A percentile compares a stretch with the other conserved stretches of the same genome.
Evolutionary conservation across 2,113 vertebrate species (phyloP).

Genomic region (Tympanuchus pallidicinctus): DNA sequence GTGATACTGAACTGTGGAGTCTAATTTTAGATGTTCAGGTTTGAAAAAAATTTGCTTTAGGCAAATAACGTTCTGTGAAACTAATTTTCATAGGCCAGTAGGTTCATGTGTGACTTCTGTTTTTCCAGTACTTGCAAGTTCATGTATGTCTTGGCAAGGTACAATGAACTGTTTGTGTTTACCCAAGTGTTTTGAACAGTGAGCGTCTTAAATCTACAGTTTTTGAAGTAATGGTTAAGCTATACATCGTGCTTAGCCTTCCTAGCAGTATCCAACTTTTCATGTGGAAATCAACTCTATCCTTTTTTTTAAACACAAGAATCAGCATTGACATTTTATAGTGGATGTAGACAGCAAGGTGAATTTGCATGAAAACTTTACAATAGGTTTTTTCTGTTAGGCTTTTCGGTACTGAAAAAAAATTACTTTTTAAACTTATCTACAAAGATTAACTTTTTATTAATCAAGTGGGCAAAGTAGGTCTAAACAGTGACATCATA

Average conservation of each 20-base stretch:
- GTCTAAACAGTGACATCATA: neutral
- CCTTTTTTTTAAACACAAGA: neutral
- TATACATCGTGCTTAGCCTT: neutral
- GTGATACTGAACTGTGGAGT: neutral
- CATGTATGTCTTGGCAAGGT: neutral
- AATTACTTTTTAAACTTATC: neutral
- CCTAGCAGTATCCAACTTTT: neutral
- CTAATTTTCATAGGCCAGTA: neutral
- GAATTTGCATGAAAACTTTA: neutral
- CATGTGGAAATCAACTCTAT: neutral
- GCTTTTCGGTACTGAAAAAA: neutral
- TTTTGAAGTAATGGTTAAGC: neutral
- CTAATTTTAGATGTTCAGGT: neutral
- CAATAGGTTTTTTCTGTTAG: neutral
- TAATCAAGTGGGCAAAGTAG: neutral
- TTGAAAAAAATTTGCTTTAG: neutral
- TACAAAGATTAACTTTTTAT: neutral
- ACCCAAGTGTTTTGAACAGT: neutral
- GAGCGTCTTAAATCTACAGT: neutral
- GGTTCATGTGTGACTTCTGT: neutral
- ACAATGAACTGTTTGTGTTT: neutral
- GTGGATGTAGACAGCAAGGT: neutral
- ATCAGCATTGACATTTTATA: neutral
- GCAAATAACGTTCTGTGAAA: neutral
- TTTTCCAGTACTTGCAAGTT: neutral